Evolutionary conservation across 2,888 invertebrate genomes (phyloP).

Genomic region (Coremacera marginata): DNA sequence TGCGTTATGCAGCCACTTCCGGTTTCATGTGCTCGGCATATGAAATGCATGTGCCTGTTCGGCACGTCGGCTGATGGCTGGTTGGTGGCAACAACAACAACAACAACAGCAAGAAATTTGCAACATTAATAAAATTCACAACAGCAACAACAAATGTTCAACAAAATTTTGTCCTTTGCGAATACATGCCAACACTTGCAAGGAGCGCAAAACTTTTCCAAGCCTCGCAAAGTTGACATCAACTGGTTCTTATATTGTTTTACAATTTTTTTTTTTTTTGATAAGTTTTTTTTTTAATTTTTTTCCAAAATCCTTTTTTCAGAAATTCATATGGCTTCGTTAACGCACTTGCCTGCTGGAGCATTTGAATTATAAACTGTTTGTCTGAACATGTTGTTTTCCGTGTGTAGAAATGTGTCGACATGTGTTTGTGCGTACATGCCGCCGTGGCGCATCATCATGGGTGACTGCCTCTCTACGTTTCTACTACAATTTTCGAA

Average conservation of each 20-base stretch:
- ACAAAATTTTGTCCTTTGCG: background rate
- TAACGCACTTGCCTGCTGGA: background rate
- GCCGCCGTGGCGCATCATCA: no score
- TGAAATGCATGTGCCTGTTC: background rate
- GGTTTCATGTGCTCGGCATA: background rate
- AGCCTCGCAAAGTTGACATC: no score
- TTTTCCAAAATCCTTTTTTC: background rate
- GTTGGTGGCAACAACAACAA: background rate
- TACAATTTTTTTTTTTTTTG: background rate
- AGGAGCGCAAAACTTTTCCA: background rate
- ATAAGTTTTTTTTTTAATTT: background rate
- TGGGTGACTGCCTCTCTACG: no score
- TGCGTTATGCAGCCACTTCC: background rate
- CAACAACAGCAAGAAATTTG: background rate
- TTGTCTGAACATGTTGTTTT: background rate
- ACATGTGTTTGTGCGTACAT: no score
- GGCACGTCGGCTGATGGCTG: background rate
- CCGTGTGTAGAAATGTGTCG: background rate
- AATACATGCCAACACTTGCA: background rate
- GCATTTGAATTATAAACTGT: conserved; percentile 16
- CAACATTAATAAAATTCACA: background rate
- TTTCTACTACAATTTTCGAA: background rate
- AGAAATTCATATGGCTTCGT: background rate
- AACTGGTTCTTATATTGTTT: no score
- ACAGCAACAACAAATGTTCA: background rate